Evolutionary conservation across 2,888 invertebrate genomes (phyloP), one percentile per base, ranked within the genome.

Genomic region (Watsonalla binaria): DNA sequence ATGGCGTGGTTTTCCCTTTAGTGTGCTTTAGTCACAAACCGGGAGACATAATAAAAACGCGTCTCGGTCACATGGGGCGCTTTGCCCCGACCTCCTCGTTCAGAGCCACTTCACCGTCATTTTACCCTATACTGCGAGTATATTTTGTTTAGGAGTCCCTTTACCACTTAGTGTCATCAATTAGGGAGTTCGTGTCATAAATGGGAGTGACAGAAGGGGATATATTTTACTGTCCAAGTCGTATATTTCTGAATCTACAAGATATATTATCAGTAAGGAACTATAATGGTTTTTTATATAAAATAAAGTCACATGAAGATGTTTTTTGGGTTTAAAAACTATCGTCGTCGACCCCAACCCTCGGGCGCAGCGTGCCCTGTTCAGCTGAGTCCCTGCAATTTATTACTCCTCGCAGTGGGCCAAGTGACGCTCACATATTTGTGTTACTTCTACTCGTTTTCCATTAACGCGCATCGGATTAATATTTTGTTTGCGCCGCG

Each of bases 401-500:
- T 87, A 90, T 89, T 80, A 78, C 78, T 68, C 61, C 77, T 76
- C 73, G 68, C 69, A 60, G 67, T 64, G 54, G 70, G 64, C 62
- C 63, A 60, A 56, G 61, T 59, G 63, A 66, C 66, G 74, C 68
- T 80, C 87, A 81, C 84, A 85, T 86, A 85, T 87, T 84, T 87
- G 85, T 82, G 74, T 84, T 82, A 76, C 81, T 81, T 83, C 84
- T 82, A 85, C 85, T 85, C 86, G 82, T 83, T 88, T 86, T 86
- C 89, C 89, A 90, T 90, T 90, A 90, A 82, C 88, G 87, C 85
- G 75, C 78, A 74, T 66, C 74, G 86, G 88, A 89, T 89, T 90
- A 90, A 89, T 88, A 89, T 89, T 90, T 82, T 87, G 88, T 87
- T 89, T 86, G 86, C 86, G 76, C 84, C 82, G 86, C 84, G 84